Evolutionary conservation across 2,113 vertebrate species (phyloP), one percentile per base, ranked within the genome.

Genomic region (Amazona guildingii): DNA sequence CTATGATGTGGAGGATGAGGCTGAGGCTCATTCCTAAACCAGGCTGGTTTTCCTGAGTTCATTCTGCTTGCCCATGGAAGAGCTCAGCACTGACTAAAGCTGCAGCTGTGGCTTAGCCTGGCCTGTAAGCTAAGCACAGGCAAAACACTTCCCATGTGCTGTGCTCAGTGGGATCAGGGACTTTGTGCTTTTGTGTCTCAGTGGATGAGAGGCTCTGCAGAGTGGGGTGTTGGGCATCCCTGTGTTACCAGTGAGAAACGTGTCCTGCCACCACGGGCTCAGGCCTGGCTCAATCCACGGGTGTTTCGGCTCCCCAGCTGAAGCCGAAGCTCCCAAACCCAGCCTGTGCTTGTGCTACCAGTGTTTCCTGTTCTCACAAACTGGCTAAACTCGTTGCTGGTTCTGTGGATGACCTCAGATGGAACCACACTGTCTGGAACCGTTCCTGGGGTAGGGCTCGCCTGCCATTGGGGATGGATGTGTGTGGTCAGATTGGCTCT

Each of bases 231-330:
- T 4, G 1, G 44, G 33, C 25, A 17, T 25, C 55, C 31, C 9
- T 23, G 35, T 4, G 3, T 18, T 20, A 4, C 8, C 52, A 11
- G 46, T 43, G n/a, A 28, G 57, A 39, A 8, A 11, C 2, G 1
- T 9, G 44, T 37, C 44, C 35, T 6, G 18, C 28, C 0, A 6
- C 7, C 0, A 7, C 17, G 11, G 49, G 59, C 64, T 69, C 55
- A 4, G 44, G 28, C 2, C 39, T 57, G 37, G 9, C 67, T 73
- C 43, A 0, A 0, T 37, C 15, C 43, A 5, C 15, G 2, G 57
- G 18, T 35, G 6, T 31, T 78, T 23, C 6, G 2, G 43, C 51
- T 63, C 78, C 70, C 46, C 13, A 9, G 76, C 74, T 62, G 11
- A 12, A 54, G 88, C 66, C 68, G 82, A 28, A 1, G 13, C 61